phyloP scores from a whole-genome alignment of 2,113 vertebrate genomes.

The Rissa tridactyla region DNA sequence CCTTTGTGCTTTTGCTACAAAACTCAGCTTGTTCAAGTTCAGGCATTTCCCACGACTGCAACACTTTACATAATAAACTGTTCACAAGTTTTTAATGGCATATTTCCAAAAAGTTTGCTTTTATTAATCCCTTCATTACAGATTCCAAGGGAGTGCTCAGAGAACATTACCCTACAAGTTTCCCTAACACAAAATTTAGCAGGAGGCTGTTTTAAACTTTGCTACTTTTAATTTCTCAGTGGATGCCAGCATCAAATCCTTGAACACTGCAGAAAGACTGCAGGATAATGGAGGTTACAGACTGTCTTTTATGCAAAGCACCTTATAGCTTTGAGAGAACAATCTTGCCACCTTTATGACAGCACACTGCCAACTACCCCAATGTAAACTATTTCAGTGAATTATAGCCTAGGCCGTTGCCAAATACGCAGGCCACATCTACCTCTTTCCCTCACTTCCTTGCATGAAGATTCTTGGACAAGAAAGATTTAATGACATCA shows the following conservation, averaged over 20 bases:
- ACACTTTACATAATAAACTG: background rate
- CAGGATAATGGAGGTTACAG: background rate
- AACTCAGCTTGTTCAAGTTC: constrained; percentile 22
- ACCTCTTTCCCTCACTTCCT: background rate
- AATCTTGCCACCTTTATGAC: background rate
- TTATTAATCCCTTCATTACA: constrained; percentile 19
- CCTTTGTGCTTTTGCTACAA: constrained; percentile 2
- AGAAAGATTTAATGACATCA: background rate
- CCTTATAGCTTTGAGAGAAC: background rate
- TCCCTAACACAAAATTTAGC: background rate
- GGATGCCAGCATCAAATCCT: background rate
- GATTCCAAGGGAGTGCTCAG: background rate
- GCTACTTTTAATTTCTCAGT: background rate
- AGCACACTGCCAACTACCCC: background rate
- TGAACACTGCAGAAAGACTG: background rate
- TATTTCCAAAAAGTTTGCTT: background rate
- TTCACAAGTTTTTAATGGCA: background rate
- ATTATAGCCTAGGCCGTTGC: background rate
- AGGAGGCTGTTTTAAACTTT: background rate
- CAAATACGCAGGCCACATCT: background rate
- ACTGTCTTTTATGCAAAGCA: background rate
- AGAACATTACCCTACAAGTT: background rate
- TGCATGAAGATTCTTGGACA: background rate
- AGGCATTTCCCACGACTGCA: constrained; percentile 22
- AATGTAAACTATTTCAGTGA: background rate